Evolutionary conservation across 2,888 invertebrate species (phyloP).

Genomic region (Scelioninae gen. 2): DNA sequence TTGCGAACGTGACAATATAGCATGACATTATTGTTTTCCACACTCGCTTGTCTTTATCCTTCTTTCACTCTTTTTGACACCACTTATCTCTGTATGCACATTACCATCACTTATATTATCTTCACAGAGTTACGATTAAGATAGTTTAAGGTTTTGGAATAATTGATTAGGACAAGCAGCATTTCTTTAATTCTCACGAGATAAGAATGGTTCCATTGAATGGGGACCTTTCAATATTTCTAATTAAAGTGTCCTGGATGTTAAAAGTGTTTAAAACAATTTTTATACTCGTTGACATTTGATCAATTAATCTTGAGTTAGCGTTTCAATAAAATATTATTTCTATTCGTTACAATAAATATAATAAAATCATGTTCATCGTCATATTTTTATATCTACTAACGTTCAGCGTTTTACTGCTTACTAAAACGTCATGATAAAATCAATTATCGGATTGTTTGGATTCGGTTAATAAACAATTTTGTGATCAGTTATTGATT

Average conservation of each 20-base stretch:
- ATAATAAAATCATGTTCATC: slow-evolving; percentile 26
- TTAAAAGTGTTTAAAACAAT: too few species aligned
- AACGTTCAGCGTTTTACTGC: slow-evolving; percentile 47
- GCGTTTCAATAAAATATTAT: too few species aligned
- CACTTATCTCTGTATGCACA: slow-evolving; percentile 34
- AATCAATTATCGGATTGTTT: neutral
- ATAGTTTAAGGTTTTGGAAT: slow-evolving; percentile 38
- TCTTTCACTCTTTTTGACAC: slow-evolving; percentile 36
- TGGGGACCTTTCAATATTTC: too few species aligned
- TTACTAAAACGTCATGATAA: slow-evolving; percentile 38
- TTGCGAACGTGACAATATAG: slow-evolving; percentile 48
- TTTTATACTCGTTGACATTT: too few species aligned
- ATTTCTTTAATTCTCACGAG: too few species aligned
- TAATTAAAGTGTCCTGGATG: too few species aligned
- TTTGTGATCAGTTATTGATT: slow-evolving; percentile 20
- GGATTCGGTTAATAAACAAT: slow-evolving; percentile 26
- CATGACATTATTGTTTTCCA: slow-evolving; percentile 48
- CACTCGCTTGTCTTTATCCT: slow-evolving; percentile 41
- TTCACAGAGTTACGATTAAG: slow-evolving; percentile 33
- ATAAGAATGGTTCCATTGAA: too few species aligned
- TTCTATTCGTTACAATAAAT: neutral
- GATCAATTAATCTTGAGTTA: too few species aligned
- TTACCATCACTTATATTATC: slow-evolving; percentile 13
- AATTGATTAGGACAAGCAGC: too few species aligned
- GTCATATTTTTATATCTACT: slow-evolving; percentile 39